Conservation (phyloP, 2,797 vertebrate genomes). For the Lithobates pipiens region DNA sequence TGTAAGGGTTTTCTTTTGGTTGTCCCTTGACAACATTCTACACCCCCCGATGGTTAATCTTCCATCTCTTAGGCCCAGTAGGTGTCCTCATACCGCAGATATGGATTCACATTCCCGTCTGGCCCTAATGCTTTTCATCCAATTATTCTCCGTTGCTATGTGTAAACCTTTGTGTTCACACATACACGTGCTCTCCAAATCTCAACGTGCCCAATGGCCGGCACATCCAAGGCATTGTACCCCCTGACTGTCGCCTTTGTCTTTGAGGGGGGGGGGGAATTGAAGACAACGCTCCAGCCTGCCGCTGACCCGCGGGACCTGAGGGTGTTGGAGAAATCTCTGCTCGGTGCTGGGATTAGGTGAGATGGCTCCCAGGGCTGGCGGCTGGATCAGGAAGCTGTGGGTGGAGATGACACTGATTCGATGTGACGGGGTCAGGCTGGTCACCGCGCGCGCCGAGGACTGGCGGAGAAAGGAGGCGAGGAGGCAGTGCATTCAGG, state of each 20-base stretch:
- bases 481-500: constrained; percentile 2
- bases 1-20: background rate
- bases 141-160: background rate
- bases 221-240: constrained; percentile 20
- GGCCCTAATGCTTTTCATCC: background rate
- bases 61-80: background rate
- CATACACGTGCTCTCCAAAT: too few species aligned
- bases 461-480: constrained; percentile 17
- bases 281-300: constrained; percentile 26
- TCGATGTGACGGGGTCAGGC: constrained; percentile 55
- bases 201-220: background rate
- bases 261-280: constrained; percentile 14
- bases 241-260: constrained; percentile 20
- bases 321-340: constrained; percentile 52
- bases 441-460: constrained; percentile 51
- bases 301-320: constrained; percentile 48
- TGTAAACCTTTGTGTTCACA: background rate
- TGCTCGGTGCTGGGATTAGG: constrained; percentile 51
- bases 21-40: background rate
- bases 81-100: background rate
- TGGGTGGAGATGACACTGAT: constrained; percentile 51
- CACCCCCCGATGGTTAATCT: background rate
- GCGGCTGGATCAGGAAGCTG: constrained; percentile 51
- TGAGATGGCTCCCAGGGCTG: constrained; percentile 58
- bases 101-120: background rate